phyloP scores from a whole-genome alignment of 2,113 vertebrate genomes.

The Orthonyx spaldingii region DNA sequence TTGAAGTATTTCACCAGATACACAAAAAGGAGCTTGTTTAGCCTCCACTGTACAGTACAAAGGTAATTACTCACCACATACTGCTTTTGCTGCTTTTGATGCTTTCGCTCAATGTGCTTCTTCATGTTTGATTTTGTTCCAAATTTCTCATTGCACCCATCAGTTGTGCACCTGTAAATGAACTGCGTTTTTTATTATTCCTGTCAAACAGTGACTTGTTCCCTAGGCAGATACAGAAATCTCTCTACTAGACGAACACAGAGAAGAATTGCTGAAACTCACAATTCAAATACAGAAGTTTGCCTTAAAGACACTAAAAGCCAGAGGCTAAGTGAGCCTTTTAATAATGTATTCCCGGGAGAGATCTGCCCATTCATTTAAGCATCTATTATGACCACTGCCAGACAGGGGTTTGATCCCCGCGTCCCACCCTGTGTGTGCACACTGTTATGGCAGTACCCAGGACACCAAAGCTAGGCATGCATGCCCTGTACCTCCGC shows the following conservation, averaged over 20 bases:
- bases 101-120: slow-evolving; percentile 82
- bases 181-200: not conserved
- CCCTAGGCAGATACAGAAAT: not conserved
- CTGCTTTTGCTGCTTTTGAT: slow-evolving; percentile 69
- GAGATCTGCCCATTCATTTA: not conserved
- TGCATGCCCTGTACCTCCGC: fast-evolving
- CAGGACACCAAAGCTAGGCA: fast-evolving
- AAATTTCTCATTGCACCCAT: slow-evolving; percentile 80
- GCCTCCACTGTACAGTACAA: not conserved
- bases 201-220: not conserved
- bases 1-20: not conserved
- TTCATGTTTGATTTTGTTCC: slow-evolving; percentile 79
- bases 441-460: fast-evolving
- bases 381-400: fast-evolving
- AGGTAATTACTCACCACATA: slow-evolving; percentile 75
- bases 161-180: slow-evolving; percentile 76
- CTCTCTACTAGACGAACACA: not conserved
- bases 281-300: not conserved
- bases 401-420: not conserved
- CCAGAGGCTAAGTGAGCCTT: not conserved
- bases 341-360: not conserved
- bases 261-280: not conserved
- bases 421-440: fast-evolving
- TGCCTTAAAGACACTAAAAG: not conserved
- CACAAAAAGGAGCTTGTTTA: not conserved